These are phyloP conservation scores for Microplitis demolitor DNA, from an alignment of 1,140 invertebrate species.

Conservation along the genomic window DNA sequence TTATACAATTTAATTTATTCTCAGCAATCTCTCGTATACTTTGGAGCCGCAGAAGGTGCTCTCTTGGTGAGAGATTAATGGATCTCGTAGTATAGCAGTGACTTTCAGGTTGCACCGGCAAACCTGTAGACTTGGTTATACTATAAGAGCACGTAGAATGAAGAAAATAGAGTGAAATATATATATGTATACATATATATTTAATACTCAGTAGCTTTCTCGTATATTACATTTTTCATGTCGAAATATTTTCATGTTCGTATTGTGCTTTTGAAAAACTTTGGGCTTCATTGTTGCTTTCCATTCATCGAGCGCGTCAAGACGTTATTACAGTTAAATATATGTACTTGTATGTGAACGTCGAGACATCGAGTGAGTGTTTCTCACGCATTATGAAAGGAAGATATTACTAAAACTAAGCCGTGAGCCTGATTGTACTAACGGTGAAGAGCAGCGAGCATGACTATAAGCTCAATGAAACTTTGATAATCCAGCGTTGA, in stretches of 20 bases:
- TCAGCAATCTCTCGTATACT: conserved; percentile 11
- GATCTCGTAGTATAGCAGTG: conserved; percentile 22
- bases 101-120: neutral
- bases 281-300: conserved; percentile 2
- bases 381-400: conserved; percentile 3
- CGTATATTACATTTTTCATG: conserved; percentile 26
- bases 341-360: neutral
- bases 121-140: neutral
- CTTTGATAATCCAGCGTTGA: conserved; percentile 36
- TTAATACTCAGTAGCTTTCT: neutral
- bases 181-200: neutral
- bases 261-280: conserved; percentile 17
- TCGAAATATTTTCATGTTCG: neutral
- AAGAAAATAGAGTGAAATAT: neutral
- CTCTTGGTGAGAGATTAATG: conserved; percentile 21
- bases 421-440: neutral
- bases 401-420: neutral
- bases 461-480: conserved; percentile 29
- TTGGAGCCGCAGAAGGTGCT: neutral
- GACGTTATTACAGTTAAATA: neutral
- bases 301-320: neutral
- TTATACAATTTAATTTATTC: conserved; percentile 28
- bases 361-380: neutral
- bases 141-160: neutral
- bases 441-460: neutral